Evolutionary conservation across 2,888 invertebrate species (phyloP).

Genomic region (Drosophila eohydei): DNA sequence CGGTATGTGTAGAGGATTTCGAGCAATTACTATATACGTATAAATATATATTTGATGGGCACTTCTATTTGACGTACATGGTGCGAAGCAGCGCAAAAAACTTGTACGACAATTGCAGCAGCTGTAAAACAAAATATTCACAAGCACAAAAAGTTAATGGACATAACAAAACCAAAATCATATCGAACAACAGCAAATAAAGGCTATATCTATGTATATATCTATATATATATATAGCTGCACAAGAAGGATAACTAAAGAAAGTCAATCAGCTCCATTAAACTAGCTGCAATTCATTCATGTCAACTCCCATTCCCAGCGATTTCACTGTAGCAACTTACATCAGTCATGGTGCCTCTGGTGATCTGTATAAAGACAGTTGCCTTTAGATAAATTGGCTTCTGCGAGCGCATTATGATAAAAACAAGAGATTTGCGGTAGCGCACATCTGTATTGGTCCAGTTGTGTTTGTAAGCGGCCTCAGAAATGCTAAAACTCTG

Average conservation of each 20-base stretch:
- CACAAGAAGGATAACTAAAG: too few species aligned
- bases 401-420: constrained; percentile 75
- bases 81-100: constrained; percentile 81
- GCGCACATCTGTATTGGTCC: constrained; percentile 68
- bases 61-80: constrained; percentile 67
- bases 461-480: constrained; percentile 76
- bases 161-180: background rate
- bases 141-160: background rate
- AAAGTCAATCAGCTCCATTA: too few species aligned
- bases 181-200: background rate
- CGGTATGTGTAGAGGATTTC: constrained; percentile 28
- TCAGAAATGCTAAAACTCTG: constrained; percentile 61
- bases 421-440: constrained; percentile 72
- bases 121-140: constrained; percentile 50
- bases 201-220: background rate
- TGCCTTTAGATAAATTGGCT: constrained; percentile 70
- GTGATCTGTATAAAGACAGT: constrained; percentile 74
- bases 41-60: background rate
- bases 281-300: too few species aligned
- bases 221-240: background rate
- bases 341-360: constrained; percentile 74
- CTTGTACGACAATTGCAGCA: constrained; percentile 81
- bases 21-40: constrained; percentile 5
- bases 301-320: background rate
- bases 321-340: constrained; percentile 26